These are phyloP conservation scores for Leucophenga maculata DNA, from an alignment of 2,888 invertebrate species.

Conservation along the genomic window DNA sequence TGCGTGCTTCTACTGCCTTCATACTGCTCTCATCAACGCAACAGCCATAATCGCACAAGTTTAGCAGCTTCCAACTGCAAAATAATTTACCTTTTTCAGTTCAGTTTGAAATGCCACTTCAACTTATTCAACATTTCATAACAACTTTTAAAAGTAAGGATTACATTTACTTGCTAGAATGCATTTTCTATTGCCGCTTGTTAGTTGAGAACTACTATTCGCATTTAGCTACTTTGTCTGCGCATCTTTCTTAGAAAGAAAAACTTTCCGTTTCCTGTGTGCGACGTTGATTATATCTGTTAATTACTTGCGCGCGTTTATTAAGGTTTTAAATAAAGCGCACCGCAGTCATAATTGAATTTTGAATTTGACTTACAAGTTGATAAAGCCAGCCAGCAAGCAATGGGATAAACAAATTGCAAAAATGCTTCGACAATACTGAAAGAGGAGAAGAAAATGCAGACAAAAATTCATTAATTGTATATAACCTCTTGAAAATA, in stretches of 20 bases:
- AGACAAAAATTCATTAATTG: slow-evolving; percentile 64
- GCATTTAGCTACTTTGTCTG: background rate
- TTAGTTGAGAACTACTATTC: background rate
- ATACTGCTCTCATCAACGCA: background rate
- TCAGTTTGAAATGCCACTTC: slow-evolving; percentile 23
- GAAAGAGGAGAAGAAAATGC: slow-evolving; percentile 32
- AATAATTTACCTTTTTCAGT: slow-evolving; percentile 17
- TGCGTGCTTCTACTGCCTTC: slow-evolving; percentile 53
- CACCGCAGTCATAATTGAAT: slow-evolving; percentile 2
- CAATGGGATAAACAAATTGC: slow-evolving; percentile 5
- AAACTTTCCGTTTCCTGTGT: background rate
- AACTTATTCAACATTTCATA: background rate
- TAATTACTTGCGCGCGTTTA: slow-evolving; percentile 6
- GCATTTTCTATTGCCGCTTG: slow-evolving; percentile 2
- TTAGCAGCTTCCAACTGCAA: slow-evolving; percentile 35
- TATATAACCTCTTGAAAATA: slow-evolving; percentile 58
- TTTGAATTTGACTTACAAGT: background rate
- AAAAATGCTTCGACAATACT: slow-evolving; percentile 27
- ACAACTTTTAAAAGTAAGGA: background rate
- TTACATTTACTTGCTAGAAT: background rate
- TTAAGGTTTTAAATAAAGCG: background rate
- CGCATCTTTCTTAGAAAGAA: background rate
- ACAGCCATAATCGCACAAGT: slow-evolving; percentile 61
- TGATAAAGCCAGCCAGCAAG: slow-evolving; percentile 9
- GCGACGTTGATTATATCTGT: slow-evolving; percentile 13